Evolutionary conservation across 2,888 invertebrate genomes (phyloP), one percentile per base, ranked within the genome.

Genomic region (Drosophila cracens): DNA sequence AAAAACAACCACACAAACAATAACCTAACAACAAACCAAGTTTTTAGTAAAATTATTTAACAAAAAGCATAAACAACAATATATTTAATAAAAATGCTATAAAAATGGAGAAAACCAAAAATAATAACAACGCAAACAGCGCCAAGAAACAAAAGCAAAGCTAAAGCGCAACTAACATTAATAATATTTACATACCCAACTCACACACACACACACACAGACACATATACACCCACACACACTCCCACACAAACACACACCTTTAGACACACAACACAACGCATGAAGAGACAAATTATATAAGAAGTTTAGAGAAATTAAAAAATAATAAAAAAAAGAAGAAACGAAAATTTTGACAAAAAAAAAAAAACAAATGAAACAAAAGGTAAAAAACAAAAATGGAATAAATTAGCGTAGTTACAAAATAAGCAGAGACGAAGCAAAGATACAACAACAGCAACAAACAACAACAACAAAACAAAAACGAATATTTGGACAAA

Each of bases 301-400:
- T 83, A 91, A 87, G 91, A 90, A 82, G 89, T 83, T 91, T 92
- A 90, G 90, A 90, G 79, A 86, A 89, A 89, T 82, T 87, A 82
- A 88, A 82, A 75, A 78, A 65, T 70, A 69, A 72, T 25, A 8
- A 69, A 59, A 70, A 70, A 53, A 62, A 60, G 63, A 57, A 21
- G 57, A 74, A 82, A 76, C 58, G 65, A 76, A 85, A 78, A 80
- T 67, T 80, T 80, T 80, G 79, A 76, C 61, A 75, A 69, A 76
- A 78, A 72, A 70, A 65, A 66, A 54, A 51, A 56, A 64, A 69
- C 71, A 74, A 82, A 76, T 48, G 62, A 76, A 85, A 79, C 54
- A 69, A 74, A 53, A 66, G 62, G 65, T 61, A 58, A 73, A 64
- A 81, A 57, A 78, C 16, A 71, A 69, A 72, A 69, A 75, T 83